A percentile compares a stretch with the other conserved stretches of the same genome.
Conservation (phyloP, 2,113 vertebrate species). For the Xiphorhynchus elegans region DNA sequence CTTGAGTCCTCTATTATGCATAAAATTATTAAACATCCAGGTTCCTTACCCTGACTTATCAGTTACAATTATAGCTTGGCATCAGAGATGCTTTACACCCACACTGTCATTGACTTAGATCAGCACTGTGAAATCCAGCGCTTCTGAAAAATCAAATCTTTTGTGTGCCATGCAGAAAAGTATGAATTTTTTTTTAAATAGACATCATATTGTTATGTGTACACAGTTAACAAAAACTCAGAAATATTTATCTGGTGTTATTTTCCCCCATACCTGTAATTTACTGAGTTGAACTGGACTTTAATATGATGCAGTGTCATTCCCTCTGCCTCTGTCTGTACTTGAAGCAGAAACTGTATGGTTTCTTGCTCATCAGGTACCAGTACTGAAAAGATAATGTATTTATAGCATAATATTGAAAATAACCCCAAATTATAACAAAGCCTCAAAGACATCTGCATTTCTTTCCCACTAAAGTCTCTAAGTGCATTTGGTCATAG, state of each 20-base stretch:
- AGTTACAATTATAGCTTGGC: not conserved
- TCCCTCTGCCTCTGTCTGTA: not conserved
- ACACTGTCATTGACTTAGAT: constrained; percentile 1
- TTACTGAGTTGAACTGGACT: not conserved
- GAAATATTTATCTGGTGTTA: not conserved
- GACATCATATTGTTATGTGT: not conserved
- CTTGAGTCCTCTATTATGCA: not conserved
- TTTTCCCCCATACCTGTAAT: not conserved
- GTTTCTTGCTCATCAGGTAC: not conserved
- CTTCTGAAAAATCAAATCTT: not conserved
- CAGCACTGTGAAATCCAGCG: not conserved
- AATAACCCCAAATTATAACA: not conserved
- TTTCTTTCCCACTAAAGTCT: not conserved
- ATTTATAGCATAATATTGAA: not conserved
- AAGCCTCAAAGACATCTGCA: not conserved
- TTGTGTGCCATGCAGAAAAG: not conserved
- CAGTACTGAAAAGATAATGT: not conserved
- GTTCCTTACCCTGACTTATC: constrained; percentile 2
- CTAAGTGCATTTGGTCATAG: not conserved
- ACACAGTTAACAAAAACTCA: not conserved
- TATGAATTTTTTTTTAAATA: not conserved
- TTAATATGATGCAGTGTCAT: not conserved
- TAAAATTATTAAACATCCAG: not conserved
- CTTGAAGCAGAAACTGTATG: not conserved
- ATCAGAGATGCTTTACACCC: not conserved